phyloP scores from a whole-genome alignment of 2,888 invertebrate species.

The Phengaris arion region DNA sequence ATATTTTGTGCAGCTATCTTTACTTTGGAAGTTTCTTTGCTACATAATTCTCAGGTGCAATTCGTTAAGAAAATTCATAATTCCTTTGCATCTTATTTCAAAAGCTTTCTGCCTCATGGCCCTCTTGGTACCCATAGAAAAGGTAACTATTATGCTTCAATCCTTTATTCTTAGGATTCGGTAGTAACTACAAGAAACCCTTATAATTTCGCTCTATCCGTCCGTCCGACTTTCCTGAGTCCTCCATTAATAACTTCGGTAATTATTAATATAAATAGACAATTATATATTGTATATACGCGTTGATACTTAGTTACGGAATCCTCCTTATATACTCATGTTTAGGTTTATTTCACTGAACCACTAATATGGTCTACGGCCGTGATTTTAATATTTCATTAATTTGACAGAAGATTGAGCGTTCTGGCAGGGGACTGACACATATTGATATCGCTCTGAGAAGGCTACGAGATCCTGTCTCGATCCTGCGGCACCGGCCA shows the following conservation, averaged over 20 bases:
- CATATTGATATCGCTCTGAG: neutral
- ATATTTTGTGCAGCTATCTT: neutral
- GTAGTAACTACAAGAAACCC: no score
- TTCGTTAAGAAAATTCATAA: neutral
- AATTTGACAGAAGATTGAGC: slow-evolving; percentile 11
- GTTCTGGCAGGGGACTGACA: slow-evolving; percentile 15
- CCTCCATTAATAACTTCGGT: no score
- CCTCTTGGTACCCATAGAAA: no score
- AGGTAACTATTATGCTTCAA: no score
- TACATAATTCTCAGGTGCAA: no score
- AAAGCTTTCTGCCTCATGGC: neutral
- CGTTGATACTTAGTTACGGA: no score
- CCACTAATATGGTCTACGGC: neutral
- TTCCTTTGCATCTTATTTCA: neutral
- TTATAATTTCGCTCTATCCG: no score
- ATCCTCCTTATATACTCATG: neutral
- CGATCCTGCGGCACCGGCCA: neutral
- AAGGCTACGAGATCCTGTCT: slow-evolving; percentile 1
- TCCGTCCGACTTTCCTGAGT: no score
- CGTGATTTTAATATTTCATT: neutral
- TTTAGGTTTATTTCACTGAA: neutral
- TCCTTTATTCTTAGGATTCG: no score
- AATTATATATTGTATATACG: no score
- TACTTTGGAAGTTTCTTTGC: neutral
- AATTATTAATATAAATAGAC: no score